Evolutionary conservation across 2,888 invertebrate genomes (phyloP).

Genomic region (Apamea crenata): DNA sequence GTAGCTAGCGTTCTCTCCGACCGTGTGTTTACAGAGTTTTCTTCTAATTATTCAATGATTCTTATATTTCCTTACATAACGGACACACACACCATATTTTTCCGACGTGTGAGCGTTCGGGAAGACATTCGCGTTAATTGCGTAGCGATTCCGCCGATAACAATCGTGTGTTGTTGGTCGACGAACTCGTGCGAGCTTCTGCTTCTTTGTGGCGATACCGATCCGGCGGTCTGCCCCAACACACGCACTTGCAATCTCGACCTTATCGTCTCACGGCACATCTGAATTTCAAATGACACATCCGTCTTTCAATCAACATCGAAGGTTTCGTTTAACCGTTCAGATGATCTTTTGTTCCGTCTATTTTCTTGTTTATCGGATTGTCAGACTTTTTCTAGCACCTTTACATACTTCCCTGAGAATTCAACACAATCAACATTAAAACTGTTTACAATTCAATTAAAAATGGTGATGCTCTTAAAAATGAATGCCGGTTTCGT

Average conservation of each 20-base stretch:
- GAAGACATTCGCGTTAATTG: conserved; percentile 83
- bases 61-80: conserved; percentile 65
- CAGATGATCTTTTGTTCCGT: conserved; percentile 69
- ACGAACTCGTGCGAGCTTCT: conserved; percentile 84
- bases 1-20: conserved; percentile 38
- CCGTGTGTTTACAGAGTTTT: conserved; percentile 45
- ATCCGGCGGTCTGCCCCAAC: conserved; percentile 62
- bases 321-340: conserved; percentile 56
- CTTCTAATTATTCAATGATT: conserved; percentile 58
- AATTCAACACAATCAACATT: conserved; percentile 66
- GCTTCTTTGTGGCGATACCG: conserved; percentile 72
- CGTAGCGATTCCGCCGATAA: conserved; percentile 81
- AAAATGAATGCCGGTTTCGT: conserved; percentile 65
- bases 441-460: conserved; percentile 65
- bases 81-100: conserved; percentile 51
- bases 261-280: conserved; percentile 69
- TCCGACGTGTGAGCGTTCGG: conserved; percentile 65
- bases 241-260: conserved; percentile 63
- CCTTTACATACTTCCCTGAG: conserved; percentile 78
- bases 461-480: conserved; percentile 63
- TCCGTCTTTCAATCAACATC: conserved; percentile 25
- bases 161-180: conserved; percentile 79
- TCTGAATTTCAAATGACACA: conserved; percentile 44
- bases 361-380: conserved; percentile 49
- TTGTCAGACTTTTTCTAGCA: conserved; percentile 54